Evolutionary conservation across 1,140 invertebrate genomes (phyloP), one percentile per base, ranked within the genome.

Genomic region (Nilaparvata lugens): DNA sequence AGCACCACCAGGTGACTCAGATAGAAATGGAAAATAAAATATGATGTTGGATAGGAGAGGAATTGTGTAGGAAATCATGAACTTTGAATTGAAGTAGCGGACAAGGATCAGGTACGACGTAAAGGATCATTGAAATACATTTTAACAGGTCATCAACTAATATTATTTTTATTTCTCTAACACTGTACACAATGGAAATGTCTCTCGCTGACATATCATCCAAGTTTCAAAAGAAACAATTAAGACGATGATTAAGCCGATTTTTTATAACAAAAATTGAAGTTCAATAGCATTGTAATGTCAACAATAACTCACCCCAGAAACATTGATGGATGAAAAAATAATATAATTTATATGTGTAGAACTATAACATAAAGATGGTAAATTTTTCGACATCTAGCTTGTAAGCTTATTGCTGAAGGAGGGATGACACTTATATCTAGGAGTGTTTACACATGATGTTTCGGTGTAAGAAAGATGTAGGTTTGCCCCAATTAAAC

Each of bases 181-280:
- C 62, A 56, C 57, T 64, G 58, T 64, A 64, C 62, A 64, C 62
- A 64, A 55, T 64, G 62, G 62, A 64, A 64, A 54, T 43, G 24
- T 55, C 58, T 58, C 58, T 40, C 21, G 52, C 45, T 38, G 19
- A 23, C 52, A 16, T 11, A 57, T 19, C 21, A 56, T 23, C 54
- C 43, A 14, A 57, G 45, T 45, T 25, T 55, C 21, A 23, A 18
- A 18, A 14, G 21, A 23, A 31, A 48, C 24, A 54, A 56, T 25
- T 14, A 48, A 40, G 31, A 24, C 52, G 54, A 51, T 40, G 16
- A 60, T 53, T 18, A 52, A 23, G 54, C 21, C 21, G 58, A 53
- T 38, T 48, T 40, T 16, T 53, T 16, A 61, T 52, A 23, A 61
- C 16, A 23, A 35, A 61, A 25, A 61, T 31, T 25, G 25, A 14